Evolutionary conservation across 2,888 invertebrate genomes (phyloP).

Genomic region (Eristalis tenax): DNA sequence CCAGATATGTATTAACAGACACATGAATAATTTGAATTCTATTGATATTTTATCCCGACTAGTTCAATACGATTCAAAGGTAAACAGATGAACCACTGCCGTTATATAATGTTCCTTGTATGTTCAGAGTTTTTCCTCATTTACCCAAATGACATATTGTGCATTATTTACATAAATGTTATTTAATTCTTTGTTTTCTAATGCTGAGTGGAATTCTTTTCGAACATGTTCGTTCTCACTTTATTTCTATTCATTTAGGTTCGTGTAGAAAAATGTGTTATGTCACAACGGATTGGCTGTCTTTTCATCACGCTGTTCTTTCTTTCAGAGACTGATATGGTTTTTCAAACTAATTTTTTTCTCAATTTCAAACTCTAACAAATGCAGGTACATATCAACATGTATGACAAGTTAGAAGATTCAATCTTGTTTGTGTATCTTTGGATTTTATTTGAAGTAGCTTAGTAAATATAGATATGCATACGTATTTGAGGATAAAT

Average conservation of each 20-base stretch:
- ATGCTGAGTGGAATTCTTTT: background rate
- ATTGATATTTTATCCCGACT: background rate
- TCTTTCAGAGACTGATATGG: background rate
- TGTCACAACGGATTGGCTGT: conserved; percentile 11
- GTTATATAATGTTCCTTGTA: background rate
- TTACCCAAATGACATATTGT: background rate
- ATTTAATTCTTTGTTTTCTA: background rate
- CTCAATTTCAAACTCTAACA: too few species aligned
- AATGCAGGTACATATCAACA: too few species aligned
- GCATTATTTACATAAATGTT: background rate
- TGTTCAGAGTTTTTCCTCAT: background rate
- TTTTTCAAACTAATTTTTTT: too few species aligned
- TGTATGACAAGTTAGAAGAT: too few species aligned
- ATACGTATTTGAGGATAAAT: too few species aligned
- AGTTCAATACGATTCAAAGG: background rate
- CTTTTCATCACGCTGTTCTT: background rate
- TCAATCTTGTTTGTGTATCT: too few species aligned
- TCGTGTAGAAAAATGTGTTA: conserved; percentile 14
- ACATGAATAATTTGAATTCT: background rate
- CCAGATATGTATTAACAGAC: background rate
- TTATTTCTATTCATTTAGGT: background rate
- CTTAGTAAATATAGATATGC: too few species aligned
- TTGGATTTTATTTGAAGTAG: too few species aligned
- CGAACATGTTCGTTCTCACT: background rate
- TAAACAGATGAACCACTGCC: background rate